These are phyloP conservation scores for Tetragonula carbonaria DNA, from an alignment of 2,888 invertebrate species.

Conservation along the genomic window DNA sequence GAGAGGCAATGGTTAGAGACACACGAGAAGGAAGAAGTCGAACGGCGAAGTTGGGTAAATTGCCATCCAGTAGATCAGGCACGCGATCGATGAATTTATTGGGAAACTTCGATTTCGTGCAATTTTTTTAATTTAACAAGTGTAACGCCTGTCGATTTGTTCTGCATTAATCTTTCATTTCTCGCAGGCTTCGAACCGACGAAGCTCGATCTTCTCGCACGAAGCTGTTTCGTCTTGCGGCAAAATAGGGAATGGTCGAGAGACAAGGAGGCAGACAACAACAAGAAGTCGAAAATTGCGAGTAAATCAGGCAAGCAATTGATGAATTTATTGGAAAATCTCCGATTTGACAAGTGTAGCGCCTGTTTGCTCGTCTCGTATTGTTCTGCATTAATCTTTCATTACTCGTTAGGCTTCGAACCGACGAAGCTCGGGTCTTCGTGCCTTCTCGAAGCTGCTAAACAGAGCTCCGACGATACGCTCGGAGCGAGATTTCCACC, in stretches of 20 bases:
- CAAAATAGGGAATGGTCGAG: too few relatives aligned
- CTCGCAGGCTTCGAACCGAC: too few relatives aligned
- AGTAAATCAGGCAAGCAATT: too few relatives aligned
- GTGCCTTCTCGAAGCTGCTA: not conserved
- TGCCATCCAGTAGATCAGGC: not conserved
- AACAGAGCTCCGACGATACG: not conserved
- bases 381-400: not conserved
- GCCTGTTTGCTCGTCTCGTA: not conserved
- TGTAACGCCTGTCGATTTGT: too few relatives aligned
- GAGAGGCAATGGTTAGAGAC: too few relatives aligned
- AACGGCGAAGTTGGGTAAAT: constrained; percentile 4
- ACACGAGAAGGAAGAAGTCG: not conserved
- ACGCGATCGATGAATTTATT: not conserved
- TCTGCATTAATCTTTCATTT: too few relatives aligned
- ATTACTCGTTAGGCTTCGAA: not conserved
- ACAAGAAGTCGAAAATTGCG: too few relatives aligned
- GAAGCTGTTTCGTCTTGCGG: too few relatives aligned
- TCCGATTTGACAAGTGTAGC: too few relatives aligned
- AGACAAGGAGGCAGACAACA: too few relatives aligned
- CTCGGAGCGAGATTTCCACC: not conserved
- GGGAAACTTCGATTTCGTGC: not conserved
- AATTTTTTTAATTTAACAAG: not conserved
- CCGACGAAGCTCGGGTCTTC: not conserved
- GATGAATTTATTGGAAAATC: too few relatives aligned
- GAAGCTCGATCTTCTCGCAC: too few relatives aligned